Evolutionary conservation across 2,888 invertebrate genomes (phyloP).

Genomic region (Trachelus tabidus): DNA sequence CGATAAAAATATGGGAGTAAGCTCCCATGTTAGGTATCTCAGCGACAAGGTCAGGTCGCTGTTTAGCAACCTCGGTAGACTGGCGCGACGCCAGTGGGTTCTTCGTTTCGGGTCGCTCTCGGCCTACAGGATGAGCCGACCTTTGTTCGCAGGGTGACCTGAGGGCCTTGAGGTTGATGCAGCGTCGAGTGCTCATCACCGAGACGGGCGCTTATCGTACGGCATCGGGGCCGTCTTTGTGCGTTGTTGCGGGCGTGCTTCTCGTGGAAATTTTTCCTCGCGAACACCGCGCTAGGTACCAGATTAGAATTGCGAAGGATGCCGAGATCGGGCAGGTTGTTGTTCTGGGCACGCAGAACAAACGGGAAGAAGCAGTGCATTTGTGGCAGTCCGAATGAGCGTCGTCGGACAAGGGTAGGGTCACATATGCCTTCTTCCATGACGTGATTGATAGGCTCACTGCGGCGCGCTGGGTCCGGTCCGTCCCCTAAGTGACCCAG

Average conservation of each 20-base stretch:
- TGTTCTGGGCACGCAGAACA: background rate
- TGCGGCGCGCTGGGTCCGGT: background rate
- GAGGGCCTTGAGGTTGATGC: too few relatives aligned
- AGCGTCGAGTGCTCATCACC: too few relatives aligned
- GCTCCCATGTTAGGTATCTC: too few relatives aligned
- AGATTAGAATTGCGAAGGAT: background rate
- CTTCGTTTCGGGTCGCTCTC: too few relatives aligned
- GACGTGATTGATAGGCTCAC: background rate
- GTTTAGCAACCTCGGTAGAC: too few relatives aligned
- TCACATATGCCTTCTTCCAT: background rate
- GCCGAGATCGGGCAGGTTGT: background rate
- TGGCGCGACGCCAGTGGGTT: too few relatives aligned
- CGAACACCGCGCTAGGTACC: background rate
- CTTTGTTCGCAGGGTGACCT: too few relatives aligned
- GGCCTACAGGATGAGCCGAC: too few relatives aligned
- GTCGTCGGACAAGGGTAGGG: background rate
- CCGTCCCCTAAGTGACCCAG: background rate
- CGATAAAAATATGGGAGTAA: too few relatives aligned
- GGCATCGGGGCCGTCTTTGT: slow-evolving; percentile 13
- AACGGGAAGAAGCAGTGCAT: background rate
- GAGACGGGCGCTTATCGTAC: slow-evolving; percentile 19
- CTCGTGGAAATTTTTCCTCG: background rate
- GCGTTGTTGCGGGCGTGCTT: slow-evolving; percentile 13
- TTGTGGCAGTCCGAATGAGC: slow-evolving; percentile 4
- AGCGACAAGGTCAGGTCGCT: too few relatives aligned